phyloP scores from a whole-genome alignment of 2,113 vertebrate species.

The Sinocyclocheilus anophthalmus region DNA sequence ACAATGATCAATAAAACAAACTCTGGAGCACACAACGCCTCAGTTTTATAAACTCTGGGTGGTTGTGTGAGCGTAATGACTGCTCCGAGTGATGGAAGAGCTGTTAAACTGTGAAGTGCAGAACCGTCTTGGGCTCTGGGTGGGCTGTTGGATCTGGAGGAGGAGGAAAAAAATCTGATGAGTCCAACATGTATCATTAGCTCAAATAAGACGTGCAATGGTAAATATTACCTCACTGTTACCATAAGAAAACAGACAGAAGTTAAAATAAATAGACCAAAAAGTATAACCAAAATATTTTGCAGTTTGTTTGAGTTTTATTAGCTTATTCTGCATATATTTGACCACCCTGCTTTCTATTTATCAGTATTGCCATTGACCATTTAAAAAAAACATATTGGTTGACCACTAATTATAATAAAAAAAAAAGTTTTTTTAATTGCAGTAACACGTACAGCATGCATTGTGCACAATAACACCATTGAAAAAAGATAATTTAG shows the following conservation, averaged over 20 bases:
- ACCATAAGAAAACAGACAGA: not conserved
- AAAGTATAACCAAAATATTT: not conserved
- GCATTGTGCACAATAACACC: not conserved
- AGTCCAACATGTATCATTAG: not conserved
- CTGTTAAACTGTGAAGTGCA: slow-evolving; percentile 50
- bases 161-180: slow-evolving; percentile 20
- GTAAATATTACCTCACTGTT: not conserved
- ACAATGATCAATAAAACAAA: slow-evolving; percentile 49
- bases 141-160: not conserved
- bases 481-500: not conserved
- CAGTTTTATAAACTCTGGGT: slow-evolving; percentile 39
- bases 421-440: no score
- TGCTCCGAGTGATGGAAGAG: slow-evolving; percentile 44
- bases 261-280: not conserved
- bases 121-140: slow-evolving; percentile 20
- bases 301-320: no score
- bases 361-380: not conserved
- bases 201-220: not conserved
- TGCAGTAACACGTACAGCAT: not conserved
- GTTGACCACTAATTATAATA: not conserved
- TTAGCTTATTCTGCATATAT: not conserved
- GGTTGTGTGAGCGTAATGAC: slow-evolving; percentile 1
- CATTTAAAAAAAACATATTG: not conserved
- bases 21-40: slow-evolving; percentile 13
- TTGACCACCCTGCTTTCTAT: not conserved